Evolutionary conservation across 2,888 invertebrate genomes (phyloP).

Genomic region (Lasioglossum malachurum): DNA sequence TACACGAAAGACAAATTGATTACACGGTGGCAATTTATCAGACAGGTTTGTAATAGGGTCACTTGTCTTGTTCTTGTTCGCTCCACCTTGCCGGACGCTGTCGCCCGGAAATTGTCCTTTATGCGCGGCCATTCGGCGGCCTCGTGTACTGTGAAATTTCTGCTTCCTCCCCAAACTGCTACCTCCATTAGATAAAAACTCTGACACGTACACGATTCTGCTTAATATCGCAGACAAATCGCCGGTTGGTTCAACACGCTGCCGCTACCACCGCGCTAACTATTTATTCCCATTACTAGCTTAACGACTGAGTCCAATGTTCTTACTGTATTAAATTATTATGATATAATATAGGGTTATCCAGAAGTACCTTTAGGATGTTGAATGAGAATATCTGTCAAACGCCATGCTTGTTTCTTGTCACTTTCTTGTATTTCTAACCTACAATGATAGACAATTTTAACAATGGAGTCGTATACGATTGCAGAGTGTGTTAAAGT

Average conservation of each 20-base stretch:
- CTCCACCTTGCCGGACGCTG: constrained; percentile 3
- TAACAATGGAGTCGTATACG: too few relatives aligned
- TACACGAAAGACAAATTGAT: constrained; percentile 37
- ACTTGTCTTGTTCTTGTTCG: constrained; percentile 29
- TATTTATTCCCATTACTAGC: not conserved
- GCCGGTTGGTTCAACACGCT: not conserved
- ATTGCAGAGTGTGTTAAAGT: too few relatives aligned
- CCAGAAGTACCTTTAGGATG: too few relatives aligned
- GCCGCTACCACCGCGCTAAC: not conserved
- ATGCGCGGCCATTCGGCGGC: not conserved
- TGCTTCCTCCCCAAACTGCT: not conserved
- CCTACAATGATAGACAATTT: too few relatives aligned
- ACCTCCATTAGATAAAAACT: not conserved
- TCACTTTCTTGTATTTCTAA: too few relatives aligned
- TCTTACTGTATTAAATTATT: too few relatives aligned
- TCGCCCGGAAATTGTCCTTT: constrained; percentile 32
- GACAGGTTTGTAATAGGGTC: constrained; percentile 24
- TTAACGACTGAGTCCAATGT: not conserved
- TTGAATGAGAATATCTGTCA: too few relatives aligned
- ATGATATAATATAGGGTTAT: too few relatives aligned
- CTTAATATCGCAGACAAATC: not conserved
- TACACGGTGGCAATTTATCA: constrained; percentile 36
- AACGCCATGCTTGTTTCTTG: too few relatives aligned
- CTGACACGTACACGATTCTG: not conserved
- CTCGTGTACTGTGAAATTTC: not conserved